Conservation (phyloP, 2,113 vertebrate species). For the Microcebus griseorufus region DNA sequence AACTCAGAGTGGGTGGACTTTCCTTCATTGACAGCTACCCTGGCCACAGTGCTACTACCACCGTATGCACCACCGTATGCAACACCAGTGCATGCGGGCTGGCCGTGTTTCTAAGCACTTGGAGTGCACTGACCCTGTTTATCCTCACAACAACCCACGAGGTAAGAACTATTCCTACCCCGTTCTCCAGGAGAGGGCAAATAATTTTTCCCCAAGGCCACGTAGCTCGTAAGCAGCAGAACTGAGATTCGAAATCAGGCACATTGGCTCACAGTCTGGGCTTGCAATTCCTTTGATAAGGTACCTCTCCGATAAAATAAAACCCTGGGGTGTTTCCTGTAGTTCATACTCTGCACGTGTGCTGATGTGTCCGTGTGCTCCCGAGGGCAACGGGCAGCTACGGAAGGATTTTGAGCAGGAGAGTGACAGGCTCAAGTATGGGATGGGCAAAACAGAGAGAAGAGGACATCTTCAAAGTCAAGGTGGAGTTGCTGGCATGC, state of each 20-base stretch:
- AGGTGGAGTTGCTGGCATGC: background rate
- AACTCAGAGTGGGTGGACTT: background rate
- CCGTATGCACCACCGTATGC: too few relatives aligned
- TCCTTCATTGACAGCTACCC: fast-evolving
- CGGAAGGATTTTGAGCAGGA: too few relatives aligned
- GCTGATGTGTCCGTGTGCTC: background rate
- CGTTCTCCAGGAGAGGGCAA: background rate
- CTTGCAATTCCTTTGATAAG: background rate
- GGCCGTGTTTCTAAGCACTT: background rate
- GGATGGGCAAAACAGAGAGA: background rate
- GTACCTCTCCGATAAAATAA: background rate
- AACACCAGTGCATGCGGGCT: fast-evolving
- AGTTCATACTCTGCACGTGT: fast-evolving
- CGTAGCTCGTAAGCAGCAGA: background rate
- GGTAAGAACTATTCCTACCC: fast-evolving
- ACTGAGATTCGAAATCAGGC: background rate
- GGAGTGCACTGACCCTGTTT: fast-evolving
- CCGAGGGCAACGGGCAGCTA: too few relatives aligned
- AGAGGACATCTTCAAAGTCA: background rate
- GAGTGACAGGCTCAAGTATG: background rate
- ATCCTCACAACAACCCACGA: fast-evolving
- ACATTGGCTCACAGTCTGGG: fast-evolving
- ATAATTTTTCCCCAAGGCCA: background rate
- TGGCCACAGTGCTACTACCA: fast-evolving
- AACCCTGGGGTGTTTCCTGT: background rate